Evolutionary conservation across 2,113 vertebrate genomes (phyloP).

Genomic region (Trematocara variabile): DNA sequence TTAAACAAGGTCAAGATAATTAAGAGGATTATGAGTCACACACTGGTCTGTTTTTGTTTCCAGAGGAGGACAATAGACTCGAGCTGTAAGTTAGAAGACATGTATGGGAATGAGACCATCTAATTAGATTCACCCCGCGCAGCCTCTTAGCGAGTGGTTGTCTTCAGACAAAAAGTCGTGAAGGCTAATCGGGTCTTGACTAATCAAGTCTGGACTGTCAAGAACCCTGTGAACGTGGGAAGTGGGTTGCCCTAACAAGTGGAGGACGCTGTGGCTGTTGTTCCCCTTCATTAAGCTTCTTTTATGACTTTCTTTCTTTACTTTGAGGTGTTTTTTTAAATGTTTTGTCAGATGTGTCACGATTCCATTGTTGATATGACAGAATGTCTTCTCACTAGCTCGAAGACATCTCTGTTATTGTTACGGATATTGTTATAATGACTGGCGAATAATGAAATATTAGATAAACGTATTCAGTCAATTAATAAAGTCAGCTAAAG

Average conservation of each 20-base stretch:
- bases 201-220: conserved; percentile 47
- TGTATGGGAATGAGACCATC: conserved; percentile 67
- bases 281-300: conserved; percentile 27
- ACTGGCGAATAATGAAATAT: conserved; percentile 6
- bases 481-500: not conserved
- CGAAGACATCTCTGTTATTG: not conserved
- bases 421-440: not conserved
- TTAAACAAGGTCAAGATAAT: conserved; percentile 68
- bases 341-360: conserved; percentile 53
- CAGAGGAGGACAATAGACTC: conserved; percentile 45
- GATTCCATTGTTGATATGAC: conserved; percentile 14
- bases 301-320: conserved; percentile 35
- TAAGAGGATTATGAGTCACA: conserved; percentile 58
- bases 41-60: conserved; percentile 57
- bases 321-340: conserved; percentile 17
- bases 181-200: conserved; percentile 54
- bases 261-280: conserved; percentile 9
- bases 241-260: conserved; percentile 35
- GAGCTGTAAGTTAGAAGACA: conserved; percentile 35
- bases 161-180: conserved; percentile 54
- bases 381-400: not conserved
- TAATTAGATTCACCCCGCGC: conserved; percentile 48
- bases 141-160: conserved; percentile 25
- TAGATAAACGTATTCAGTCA: not conserved
- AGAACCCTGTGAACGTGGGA: conserved; percentile 65